These are phyloP conservation scores for Calonectris borealis DNA, from an alignment of 2,113 vertebrate genomes.

Conservation along the genomic window DNA sequence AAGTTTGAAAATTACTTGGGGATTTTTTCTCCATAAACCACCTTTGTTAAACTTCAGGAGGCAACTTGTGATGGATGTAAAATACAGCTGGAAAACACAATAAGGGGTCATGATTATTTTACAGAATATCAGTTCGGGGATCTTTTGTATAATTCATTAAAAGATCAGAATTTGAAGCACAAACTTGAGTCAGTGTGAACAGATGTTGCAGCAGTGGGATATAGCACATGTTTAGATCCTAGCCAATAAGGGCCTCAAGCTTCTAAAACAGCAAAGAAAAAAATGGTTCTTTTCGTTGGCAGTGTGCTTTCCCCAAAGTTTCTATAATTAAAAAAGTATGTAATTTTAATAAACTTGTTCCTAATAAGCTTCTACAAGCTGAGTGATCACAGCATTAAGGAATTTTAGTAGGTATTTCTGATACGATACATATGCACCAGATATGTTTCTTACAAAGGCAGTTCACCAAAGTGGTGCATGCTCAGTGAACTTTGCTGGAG, in stretches of 20 bases:
- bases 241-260: background rate
- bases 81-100: background rate
- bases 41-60: background rate
- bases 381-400: background rate
- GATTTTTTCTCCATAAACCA: background rate
- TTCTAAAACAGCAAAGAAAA: constrained; percentile 12
- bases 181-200: background rate
- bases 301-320: background rate
- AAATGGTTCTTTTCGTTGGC: background rate
- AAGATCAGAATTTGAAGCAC: background rate
- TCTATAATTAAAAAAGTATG: background rate
- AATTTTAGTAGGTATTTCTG: background rate
- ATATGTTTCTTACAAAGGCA: background rate
- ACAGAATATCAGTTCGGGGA: background rate
- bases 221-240: background rate
- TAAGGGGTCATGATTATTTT: background rate
- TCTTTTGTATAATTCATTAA: background rate
- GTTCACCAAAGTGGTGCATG: background rate
- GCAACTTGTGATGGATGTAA: background rate
- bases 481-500: background rate
- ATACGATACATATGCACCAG: background rate
- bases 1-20: background rate
- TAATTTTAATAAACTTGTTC: background rate
- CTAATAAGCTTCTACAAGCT: background rate
- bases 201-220: background rate